phyloP scores from a whole-genome alignment of 92 coral and sea anemone species.

The Galaxea fascicularis region DNA sequence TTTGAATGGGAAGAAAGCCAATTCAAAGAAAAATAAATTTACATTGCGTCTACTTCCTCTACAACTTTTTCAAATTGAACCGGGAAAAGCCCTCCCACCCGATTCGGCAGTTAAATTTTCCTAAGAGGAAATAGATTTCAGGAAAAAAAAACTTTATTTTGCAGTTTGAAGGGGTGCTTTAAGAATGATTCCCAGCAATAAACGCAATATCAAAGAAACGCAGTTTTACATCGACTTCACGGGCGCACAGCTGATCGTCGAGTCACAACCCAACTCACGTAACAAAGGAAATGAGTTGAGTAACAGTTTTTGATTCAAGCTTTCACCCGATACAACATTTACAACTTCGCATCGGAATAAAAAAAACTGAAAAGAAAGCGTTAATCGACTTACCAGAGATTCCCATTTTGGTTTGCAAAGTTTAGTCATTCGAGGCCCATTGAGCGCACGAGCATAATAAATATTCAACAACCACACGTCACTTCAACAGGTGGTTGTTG shows the following conservation, averaged over 20 bases:
- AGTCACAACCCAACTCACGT: not conserved
- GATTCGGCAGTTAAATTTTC: not conserved
- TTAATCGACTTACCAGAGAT: constrained; percentile 30
- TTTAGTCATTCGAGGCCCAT: constrained; percentile 47
- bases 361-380: not conserved
- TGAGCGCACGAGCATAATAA: not conserved
- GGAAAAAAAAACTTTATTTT: not conserved
- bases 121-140: not conserved
- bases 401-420: constrained; percentile 47
- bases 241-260: not conserved
- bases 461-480: constrained; percentile 74
- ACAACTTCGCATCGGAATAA: not conserved
- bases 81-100: not conserved
- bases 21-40: not conserved
- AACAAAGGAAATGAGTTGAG: not conserved
- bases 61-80: not conserved
- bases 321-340: not conserved
- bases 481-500: constrained; percentile 87
- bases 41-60: not conserved
- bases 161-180: not conserved
- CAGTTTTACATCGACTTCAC: not conserved
- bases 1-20: not conserved
- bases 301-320: not conserved
- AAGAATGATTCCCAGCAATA: not conserved
- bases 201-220: constrained; percentile 1